Percentiles rank a stretch among this genome's conserved stretches.
Evolutionary conservation across 2,888 invertebrate genomes (phyloP).

Genomic region (Zonitis immaculata): DNA sequence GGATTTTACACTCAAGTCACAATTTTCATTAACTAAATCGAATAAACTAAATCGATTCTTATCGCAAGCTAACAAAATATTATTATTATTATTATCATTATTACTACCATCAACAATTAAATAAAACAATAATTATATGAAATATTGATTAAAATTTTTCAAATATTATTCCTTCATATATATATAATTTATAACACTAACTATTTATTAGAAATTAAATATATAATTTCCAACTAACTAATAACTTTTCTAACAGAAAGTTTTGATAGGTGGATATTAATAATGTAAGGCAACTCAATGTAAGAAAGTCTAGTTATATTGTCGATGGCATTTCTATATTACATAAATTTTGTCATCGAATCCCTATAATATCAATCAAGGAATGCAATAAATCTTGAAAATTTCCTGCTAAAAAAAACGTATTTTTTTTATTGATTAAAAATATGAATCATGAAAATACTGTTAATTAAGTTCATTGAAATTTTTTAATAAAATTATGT

Average conservation of each 20-base stretch:
- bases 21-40: conserved; percentile 5
- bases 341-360: conserved; percentile 10
- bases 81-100: too few species aligned
- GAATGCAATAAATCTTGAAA: not conserved
- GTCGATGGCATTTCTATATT: conserved; percentile 14
- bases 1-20: not conserved
- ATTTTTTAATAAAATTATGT: too few species aligned
- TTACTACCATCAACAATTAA: too few species aligned
- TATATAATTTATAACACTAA: conserved; percentile 14
- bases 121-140: too few species aligned
- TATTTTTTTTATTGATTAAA: too few species aligned
- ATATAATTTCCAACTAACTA: conserved; percentile 9
- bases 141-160: too few species aligned
- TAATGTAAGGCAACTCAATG: conserved; percentile 12
- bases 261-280: conserved; percentile 15
- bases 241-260: conserved; percentile 14
- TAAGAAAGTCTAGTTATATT: conserved; percentile 12
- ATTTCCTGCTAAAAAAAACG: too few species aligned
- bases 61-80: not conserved
- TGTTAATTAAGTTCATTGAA: too few species aligned
- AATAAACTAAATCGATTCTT: not conserved
- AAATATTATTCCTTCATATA: not conserved
- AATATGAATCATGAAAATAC: too few species aligned
- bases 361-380: not conserved
- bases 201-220: conserved; percentile 8